Evolutionary conservation across 2,113 vertebrate genomes (phyloP).

Genomic region (Regulus satrapa): DNA sequence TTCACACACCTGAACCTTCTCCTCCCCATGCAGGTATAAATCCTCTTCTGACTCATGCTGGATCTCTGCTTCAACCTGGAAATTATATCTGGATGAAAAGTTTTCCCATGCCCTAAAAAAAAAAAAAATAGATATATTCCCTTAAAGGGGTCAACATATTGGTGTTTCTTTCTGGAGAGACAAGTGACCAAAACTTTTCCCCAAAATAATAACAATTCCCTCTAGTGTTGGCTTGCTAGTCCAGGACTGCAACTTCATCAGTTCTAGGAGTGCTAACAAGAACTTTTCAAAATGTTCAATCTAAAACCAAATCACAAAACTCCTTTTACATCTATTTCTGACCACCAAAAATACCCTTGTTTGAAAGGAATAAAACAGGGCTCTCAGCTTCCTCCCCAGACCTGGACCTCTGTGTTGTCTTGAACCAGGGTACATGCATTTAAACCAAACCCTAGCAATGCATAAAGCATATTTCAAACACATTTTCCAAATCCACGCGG

Average conservation of each 20-base stretch:
- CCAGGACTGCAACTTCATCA: background rate
- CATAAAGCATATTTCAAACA: background rate
- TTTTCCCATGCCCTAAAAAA: fast-evolving
- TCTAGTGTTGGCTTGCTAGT: background rate
- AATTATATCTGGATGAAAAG: background rate
- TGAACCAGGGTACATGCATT: background rate
- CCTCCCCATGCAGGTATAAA: background rate
- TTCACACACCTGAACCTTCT: background rate
- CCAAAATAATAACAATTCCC: background rate
- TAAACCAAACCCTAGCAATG: background rate
- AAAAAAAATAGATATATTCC: background rate
- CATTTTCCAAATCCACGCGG: background rate
- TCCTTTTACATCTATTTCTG: background rate
- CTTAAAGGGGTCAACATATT: background rate
- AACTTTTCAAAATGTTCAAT: background rate
- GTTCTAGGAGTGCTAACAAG: background rate
- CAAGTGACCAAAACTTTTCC: background rate
- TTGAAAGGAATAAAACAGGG: background rate
- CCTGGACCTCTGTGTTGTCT: background rate
- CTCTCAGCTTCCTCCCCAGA: background rate
- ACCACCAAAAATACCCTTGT: background rate
- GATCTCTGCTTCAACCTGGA: background rate
- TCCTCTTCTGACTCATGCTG: fast-evolving
- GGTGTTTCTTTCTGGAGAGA: background rate
- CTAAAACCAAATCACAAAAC: background rate